Conservation (phyloP, 2,113 vertebrate species). For the Bufo gargarizans region DNA sequence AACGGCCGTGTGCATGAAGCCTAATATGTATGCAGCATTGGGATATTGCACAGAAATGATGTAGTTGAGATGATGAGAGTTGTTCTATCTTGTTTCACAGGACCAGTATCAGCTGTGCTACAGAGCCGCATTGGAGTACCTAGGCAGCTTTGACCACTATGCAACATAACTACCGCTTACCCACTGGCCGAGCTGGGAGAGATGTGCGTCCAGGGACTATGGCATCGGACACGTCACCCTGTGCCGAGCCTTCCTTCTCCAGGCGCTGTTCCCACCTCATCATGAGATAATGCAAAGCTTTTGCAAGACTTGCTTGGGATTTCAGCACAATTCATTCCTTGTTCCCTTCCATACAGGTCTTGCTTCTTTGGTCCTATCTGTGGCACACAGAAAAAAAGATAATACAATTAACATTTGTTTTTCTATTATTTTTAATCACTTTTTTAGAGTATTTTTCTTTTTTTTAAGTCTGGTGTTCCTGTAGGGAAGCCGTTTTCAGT, state of each 20-base stretch:
- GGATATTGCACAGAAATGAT: no score
- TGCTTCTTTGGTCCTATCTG: conserved; percentile 45
- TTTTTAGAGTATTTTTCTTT: conserved; percentile 43
- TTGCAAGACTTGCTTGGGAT: conserved; percentile 57
- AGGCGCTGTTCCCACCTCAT: conserved; percentile 36
- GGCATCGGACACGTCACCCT: conserved; percentile 30
- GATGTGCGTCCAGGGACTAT: conserved; percentile 6
- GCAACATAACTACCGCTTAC: conserved; percentile 88
- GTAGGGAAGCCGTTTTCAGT: neutral
- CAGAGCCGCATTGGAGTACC: conserved; percentile 94
- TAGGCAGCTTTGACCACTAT: conserved; percentile 99
- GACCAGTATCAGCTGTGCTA: conserved; percentile 99
- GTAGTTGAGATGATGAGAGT: no score
- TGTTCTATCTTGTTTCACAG: conserved; percentile 65
- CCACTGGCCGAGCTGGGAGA: conserved; percentile 43
- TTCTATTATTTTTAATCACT: conserved; percentile 53
- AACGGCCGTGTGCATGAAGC: no score
- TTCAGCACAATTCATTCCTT: conserved; percentile 55
- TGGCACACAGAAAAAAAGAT: conserved; percentile 33
- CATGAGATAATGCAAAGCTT: conserved; percentile 38
- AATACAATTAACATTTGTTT: conserved; percentile 20
- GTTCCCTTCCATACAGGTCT: conserved; percentile 53
- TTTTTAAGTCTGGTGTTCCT: conserved; percentile 14
- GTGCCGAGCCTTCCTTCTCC: conserved; percentile 18
- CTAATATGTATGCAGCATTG: no score